phyloP scores from a whole-genome alignment of 1,140 invertebrate genomes.

The Hyles vespertilio region DNA sequence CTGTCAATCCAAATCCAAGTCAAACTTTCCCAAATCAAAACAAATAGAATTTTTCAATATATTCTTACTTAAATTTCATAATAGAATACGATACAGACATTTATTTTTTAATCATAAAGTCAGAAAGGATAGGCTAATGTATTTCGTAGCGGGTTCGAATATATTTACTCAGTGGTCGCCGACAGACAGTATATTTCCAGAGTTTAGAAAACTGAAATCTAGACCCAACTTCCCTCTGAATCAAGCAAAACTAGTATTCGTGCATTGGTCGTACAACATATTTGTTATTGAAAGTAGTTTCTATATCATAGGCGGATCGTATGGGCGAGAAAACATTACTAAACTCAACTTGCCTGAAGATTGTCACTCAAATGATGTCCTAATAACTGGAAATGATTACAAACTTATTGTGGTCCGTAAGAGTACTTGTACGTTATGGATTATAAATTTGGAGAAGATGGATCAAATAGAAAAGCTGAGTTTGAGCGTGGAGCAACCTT shows the following conservation, averaged over 20 bases:
- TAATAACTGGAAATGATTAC: slow-evolving; percentile 46
- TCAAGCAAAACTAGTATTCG: slow-evolving; percentile 29
- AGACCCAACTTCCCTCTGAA: slow-evolving; percentile 25
- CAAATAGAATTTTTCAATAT: too few relatives aligned
- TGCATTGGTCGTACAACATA: slow-evolving; percentile 61
- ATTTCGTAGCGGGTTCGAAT: slow-evolving; percentile 49
- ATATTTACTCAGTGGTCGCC: slow-evolving; percentile 57
- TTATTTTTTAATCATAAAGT: too few relatives aligned
- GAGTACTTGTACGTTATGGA: slow-evolving; percentile 29
- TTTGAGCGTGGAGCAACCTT: slow-evolving; percentile 30
- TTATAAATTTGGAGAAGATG: slow-evolving; percentile 36
- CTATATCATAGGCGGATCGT: slow-evolving; percentile 42
- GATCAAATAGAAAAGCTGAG: slow-evolving; percentile 29
- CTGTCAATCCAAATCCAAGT: too few relatives aligned
- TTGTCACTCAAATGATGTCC: slow-evolving; percentile 8
- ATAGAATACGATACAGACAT: too few relatives aligned
- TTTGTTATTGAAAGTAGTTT: slow-evolving; percentile 32
- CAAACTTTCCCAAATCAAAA: too few relatives aligned
- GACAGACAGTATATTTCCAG: slow-evolving; percentile 30
- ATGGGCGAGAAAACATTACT: slow-evolving; percentile 33
- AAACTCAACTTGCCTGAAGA: slow-evolving; percentile 32
- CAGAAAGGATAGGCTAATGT: slow-evolving; percentile 17
- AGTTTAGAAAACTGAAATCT: slow-evolving; percentile 27
- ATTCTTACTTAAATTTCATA: too few relatives aligned
- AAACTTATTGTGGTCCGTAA: slow-evolving; percentile 35